Percentiles rank a stretch among this genome's conserved stretches.
These are phyloP conservation scores for Cherax quadricarinatus DNA, from an alignment of 1,140 invertebrate genomes.

Conservation along the genomic window DNA sequence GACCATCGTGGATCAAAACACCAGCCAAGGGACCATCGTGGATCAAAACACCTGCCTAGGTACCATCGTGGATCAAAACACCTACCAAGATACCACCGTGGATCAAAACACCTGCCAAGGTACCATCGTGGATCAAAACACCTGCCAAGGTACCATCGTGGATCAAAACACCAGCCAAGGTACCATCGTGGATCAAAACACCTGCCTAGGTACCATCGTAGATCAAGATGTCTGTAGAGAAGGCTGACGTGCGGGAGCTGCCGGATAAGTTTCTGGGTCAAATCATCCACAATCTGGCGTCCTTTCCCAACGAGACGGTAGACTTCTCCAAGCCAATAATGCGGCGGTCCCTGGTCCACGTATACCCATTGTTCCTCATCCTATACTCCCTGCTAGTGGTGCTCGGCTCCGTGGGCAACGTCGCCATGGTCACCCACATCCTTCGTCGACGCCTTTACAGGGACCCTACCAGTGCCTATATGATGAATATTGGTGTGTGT, in stretches of 20 bases:
- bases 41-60: background rate
- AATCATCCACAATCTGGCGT: constrained; percentile 49
- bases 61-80: background rate
- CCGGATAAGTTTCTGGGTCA: constrained; percentile 20
- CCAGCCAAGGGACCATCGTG: too few relatives aligned
- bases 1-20: too few relatives aligned
- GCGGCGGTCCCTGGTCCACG: constrained; percentile 12
- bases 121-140: background rate
- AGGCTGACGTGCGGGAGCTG: background rate
- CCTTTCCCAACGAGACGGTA: constrained; percentile 54
- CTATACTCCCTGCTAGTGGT: constrained; percentile 45
- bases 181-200: background rate
- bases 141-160: background rate
- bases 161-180: too few relatives aligned
- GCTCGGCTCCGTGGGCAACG: constrained; percentile 33
- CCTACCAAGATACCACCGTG: too few relatives aligned
- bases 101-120: too few relatives aligned
- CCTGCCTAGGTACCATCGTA: background rate
- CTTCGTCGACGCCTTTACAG: constrained; percentile 55
- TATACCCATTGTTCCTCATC: constrained; percentile 51
- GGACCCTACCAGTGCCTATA: constrained; percentile 44
- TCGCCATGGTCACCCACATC: constrained; percentile 53
- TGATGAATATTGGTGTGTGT: constrained; percentile 56
- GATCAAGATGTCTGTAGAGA: background rate
- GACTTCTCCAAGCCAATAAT: constrained; percentile 33